Conservation (phyloP, 2,113 vertebrate genomes). For the Syngnathus floridae region DNA sequence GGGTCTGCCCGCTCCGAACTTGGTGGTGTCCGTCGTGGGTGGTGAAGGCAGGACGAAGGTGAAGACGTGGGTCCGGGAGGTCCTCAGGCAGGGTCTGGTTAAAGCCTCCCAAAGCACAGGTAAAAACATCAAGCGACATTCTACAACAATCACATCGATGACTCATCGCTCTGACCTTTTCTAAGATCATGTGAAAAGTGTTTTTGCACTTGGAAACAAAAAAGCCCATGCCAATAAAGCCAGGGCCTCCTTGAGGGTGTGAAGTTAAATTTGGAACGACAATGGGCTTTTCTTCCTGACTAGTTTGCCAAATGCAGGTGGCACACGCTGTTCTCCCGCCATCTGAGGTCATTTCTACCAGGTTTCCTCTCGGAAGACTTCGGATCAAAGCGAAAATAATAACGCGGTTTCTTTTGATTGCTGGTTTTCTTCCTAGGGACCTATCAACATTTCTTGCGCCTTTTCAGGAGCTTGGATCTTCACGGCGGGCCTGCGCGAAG, state of each 20-base stretch:
- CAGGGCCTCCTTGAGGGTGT: conserved; percentile 15
- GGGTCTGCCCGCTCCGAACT: conserved; percentile 77
- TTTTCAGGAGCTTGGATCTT: conserved; percentile 82
- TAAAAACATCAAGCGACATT: conserved; percentile 12
- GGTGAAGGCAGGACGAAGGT: conserved; percentile 71
- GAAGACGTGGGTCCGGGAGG: conserved; percentile 81
- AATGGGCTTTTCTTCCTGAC: conserved; percentile 46
- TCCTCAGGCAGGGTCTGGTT: conserved; percentile 81
- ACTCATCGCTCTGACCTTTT: neutral
- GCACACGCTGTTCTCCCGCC: conserved; percentile 15
- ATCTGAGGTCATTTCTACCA: conserved; percentile 19
- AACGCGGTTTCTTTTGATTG: neutral
- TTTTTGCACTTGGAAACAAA: neutral
- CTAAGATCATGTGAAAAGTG: neutral
- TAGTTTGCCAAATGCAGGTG: conserved; percentile 45
- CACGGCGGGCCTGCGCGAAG: conserved; percentile 75
- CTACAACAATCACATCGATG: neutral
- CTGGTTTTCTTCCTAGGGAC: neutral
- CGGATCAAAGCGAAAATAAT: conserved; percentile 11
- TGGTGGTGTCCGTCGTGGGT: conserved; percentile 83
- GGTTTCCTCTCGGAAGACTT: conserved; percentile 5
- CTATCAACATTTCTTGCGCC: neutral
- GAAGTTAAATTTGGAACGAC: conserved; percentile 40
- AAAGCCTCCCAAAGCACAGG: conserved; percentile 87
- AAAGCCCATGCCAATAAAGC: neutral